Evolutionary conservation across 37 sponge, comb jelly and placozoan genomes (phyloP).

Genomic region (Chondrilla cf. caribensis): DNA sequence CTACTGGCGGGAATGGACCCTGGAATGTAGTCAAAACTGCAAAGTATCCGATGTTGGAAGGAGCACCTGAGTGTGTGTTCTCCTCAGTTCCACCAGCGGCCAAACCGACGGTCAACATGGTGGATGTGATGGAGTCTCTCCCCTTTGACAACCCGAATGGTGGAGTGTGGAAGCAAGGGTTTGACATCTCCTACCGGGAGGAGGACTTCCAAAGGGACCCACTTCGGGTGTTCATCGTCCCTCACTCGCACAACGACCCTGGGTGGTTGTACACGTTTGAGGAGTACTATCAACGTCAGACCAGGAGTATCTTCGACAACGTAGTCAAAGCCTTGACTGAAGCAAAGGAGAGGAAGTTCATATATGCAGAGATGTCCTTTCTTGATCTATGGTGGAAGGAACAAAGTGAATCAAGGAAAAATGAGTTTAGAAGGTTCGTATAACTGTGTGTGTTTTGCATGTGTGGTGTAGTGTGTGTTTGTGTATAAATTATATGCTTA

Average conservation of each 20-base stretch:
- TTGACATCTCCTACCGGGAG: slow-evolving; percentile 58
- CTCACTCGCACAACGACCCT: slow-evolving; percentile 96
- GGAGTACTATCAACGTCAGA: slow-evolving; percentile 70
- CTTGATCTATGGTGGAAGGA: slow-evolving; percentile 89
- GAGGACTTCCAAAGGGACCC: slow-evolving; percentile 36
- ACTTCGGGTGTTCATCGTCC: slow-evolving; percentile 82
- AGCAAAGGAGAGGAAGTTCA: slow-evolving; percentile 61
- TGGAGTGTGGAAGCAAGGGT: slow-evolving; percentile 94
- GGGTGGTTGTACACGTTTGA: slow-evolving; percentile 88
- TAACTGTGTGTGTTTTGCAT: background rate
- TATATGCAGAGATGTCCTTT: slow-evolving; percentile 92
- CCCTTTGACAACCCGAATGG: slow-evolving; percentile 81
- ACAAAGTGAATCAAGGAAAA: slow-evolving; percentile 26
- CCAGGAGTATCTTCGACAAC: slow-evolving; percentile 67
- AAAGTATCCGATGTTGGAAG: background rate
- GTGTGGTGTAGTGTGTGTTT: no score
- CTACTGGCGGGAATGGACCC: no score
- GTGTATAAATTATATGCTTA: no score
- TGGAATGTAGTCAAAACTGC: no score
- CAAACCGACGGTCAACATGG: slow-evolving; percentile 35
- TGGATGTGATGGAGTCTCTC: slow-evolving; percentile 51
- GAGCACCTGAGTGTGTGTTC: slow-evolving; percentile 21
- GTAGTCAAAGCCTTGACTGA: slow-evolving; percentile 51
- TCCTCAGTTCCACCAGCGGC: background rate
- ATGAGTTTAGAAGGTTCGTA: slow-evolving; percentile 56